A percentile compares a stretch with the other conserved stretches of the same genome.
phyloP scores from a whole-genome alignment of 2,797 vertebrate species.

The Acrossocheilus fasciatus region DNA sequence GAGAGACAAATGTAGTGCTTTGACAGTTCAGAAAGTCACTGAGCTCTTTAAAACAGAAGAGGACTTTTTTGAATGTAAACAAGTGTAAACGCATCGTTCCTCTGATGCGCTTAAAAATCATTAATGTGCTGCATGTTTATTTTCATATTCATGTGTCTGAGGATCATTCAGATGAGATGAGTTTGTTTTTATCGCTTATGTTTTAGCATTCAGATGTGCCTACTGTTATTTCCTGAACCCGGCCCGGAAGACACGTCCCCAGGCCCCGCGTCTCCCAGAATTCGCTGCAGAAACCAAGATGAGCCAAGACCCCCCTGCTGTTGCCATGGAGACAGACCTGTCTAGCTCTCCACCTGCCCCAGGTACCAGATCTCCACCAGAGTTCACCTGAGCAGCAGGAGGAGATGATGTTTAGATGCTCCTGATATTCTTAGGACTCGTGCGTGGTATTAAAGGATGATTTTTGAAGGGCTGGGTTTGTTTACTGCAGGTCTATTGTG shows the following conservation, averaged over 20 bases:
- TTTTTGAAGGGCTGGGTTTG: conserved; percentile 18
- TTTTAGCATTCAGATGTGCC: conserved; percentile 94
- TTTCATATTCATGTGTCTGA: conserved; percentile 77
- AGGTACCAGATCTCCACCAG: conserved; percentile 55
- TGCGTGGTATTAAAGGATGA: not conserved
- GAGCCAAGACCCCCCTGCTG: conserved; percentile 61
- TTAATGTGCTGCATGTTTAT: conserved; percentile 56
- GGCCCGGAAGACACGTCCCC: conserved; percentile 94
- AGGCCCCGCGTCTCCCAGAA: conserved; percentile 90
- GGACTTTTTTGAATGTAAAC: conserved; percentile 74
- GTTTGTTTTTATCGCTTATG: conserved; percentile 58
- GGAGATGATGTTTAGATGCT: conserved; percentile 21
- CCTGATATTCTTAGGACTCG: not conserved
- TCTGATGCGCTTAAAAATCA: conserved; percentile 75
- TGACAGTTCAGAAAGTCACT: conserved; percentile 78
- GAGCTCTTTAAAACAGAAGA: conserved; percentile 73
- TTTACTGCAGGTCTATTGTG: conserved; percentile 20
- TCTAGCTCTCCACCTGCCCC: conserved; percentile 58
- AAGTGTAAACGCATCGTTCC: conserved; percentile 67
- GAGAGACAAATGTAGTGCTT: conserved; percentile 73
- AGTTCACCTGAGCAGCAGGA: conserved; percentile 32
- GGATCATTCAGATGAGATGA: conserved; percentile 54
- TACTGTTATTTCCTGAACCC: conserved; percentile 99
- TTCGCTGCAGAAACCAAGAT: conserved; percentile 80
- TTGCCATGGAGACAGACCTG: conserved; percentile 67